phyloP scores from a whole-genome alignment of 2,797 vertebrate genomes.

The Echiichthys vipera region DNA sequence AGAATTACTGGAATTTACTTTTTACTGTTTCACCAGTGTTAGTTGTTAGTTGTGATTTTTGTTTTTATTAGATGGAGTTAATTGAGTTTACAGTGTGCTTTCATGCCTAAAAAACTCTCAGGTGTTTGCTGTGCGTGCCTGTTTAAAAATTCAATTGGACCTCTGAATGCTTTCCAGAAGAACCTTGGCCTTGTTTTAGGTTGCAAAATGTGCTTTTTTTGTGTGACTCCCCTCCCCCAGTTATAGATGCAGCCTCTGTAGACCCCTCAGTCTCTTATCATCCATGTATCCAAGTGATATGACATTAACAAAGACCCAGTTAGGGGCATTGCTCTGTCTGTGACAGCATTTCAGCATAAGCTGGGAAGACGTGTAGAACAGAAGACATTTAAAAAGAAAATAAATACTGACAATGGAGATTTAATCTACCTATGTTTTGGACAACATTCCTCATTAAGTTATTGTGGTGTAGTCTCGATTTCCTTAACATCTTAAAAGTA shows the following conservation, averaged over 20 bases:
- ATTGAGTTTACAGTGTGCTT: neutral
- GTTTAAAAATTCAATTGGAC: neutral
- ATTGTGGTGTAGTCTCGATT: neutral
- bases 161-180: conserved; percentile 32
- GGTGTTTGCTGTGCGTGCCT: neutral
- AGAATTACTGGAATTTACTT: neutral
- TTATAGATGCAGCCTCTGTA: conserved; percentile 15
- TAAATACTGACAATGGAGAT: neutral
- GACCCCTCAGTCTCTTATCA: conserved; percentile 27
- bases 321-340: neutral
- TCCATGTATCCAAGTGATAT: conserved; percentile 23
- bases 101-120: neutral
- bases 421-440: neutral
- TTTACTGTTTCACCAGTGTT: neutral
- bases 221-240: conserved; percentile 22
- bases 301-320: conserved; percentile 2
- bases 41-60: neutral
- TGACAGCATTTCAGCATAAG: neutral
- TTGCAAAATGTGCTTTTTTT: conserved; percentile 9
- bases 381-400: neutral
- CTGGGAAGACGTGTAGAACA: neutral
- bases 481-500: neutral
- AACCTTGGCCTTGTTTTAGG: neutral
- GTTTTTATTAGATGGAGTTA: neutral
- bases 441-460: neutral